phyloP scores from a whole-genome alignment of 2,888 invertebrate genomes.

The Blastobasis adustella region DNA sequence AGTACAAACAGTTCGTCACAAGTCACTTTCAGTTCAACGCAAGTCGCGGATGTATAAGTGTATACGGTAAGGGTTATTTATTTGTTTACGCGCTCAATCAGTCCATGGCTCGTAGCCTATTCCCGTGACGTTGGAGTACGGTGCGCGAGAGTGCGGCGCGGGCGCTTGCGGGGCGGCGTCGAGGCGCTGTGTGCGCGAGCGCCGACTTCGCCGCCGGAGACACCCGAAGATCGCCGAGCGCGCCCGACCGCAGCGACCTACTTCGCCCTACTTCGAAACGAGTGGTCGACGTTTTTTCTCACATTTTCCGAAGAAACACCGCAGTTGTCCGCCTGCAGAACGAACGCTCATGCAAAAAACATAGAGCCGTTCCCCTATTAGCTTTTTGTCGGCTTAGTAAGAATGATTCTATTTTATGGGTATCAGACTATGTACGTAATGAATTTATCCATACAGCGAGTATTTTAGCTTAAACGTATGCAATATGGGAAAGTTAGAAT shows the following conservation, averaged over 20 bases:
- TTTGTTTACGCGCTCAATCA: slow-evolving; percentile 15
- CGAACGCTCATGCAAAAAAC: slow-evolving; percentile 36
- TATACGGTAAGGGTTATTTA: slow-evolving; percentile 10
- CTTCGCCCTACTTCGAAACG: slow-evolving; percentile 63
- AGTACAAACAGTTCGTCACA: slow-evolving; percentile 49
- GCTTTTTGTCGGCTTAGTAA: slow-evolving; percentile 2
- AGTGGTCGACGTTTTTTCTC: slow-evolving; percentile 60
- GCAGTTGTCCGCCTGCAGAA: slow-evolving; percentile 4
- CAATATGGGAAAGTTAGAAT: too few relatives aligned
- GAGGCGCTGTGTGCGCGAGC: slow-evolving; percentile 55
- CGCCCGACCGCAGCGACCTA: slow-evolving; percentile 59
- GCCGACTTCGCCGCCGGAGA: slow-evolving; percentile 44
- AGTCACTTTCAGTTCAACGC: slow-evolving; percentile 29
- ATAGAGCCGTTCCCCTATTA: slow-evolving; percentile 12
- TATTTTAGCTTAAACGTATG: too few relatives aligned
- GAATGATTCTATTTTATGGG: too few relatives aligned
- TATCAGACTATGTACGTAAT: too few relatives aligned
- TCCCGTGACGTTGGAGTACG: slow-evolving; percentile 53
- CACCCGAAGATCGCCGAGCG: slow-evolving; percentile 45
- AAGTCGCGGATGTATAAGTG: background rate
- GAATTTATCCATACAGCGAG: too few relatives aligned
- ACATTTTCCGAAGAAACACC: slow-evolving; percentile 68
- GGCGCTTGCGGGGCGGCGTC: slow-evolving; percentile 55
- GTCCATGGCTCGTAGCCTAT: slow-evolving; percentile 42
- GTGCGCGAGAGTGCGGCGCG: slow-evolving; percentile 29